Conservation (phyloP, 1,140 invertebrate genomes). For the Prorops nasuta region DNA sequence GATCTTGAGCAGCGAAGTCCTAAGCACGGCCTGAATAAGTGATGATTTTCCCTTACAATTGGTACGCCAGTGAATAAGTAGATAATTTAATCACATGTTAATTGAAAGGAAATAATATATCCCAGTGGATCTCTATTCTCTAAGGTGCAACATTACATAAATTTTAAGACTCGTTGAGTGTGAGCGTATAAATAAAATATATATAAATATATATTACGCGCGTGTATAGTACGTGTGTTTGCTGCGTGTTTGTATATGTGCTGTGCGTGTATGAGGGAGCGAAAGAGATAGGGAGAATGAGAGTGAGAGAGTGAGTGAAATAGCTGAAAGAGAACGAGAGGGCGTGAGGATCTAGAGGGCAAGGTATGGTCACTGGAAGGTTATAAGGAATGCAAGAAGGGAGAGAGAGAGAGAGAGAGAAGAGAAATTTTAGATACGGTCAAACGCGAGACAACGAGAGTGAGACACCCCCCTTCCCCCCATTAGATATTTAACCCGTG, state of each 20-base stretch:
- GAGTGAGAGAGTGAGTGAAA: neutral
- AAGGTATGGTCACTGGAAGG: neutral
- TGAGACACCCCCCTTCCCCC: constrained; percentile 25
- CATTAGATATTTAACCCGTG: constrained; percentile 28
- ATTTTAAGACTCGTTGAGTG: constrained; percentile 21
- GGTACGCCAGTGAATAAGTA: constrained; percentile 30
- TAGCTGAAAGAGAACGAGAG: constrained; percentile 9
- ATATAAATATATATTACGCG: constrained; percentile 13
- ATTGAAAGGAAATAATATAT: constrained; percentile 37
- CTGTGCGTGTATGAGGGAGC: constrained; percentile 7
- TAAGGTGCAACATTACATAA: constrained; percentile 45
- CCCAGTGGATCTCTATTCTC: constrained; percentile 41
- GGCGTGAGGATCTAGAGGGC: neutral
- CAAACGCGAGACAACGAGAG: constrained; percentile 8
- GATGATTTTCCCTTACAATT: constrained; percentile 18
- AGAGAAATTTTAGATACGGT: no score
- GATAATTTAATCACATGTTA: constrained; percentile 41
- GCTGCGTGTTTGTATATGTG: constrained; percentile 20
- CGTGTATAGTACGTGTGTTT: constrained; percentile 22
- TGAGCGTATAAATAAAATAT: constrained; percentile 26
- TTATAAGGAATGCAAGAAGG: constrained; percentile 13
- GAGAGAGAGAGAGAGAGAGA: neutral
- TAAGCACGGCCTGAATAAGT: constrained; percentile 28
- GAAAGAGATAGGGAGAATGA: constrained; percentile 4
- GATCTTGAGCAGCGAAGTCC: constrained; percentile 28